These are phyloP conservation scores for Pachypsylla venusta DNA, from an alignment of 1,140 invertebrate species.

Conservation along the genomic window DNA sequence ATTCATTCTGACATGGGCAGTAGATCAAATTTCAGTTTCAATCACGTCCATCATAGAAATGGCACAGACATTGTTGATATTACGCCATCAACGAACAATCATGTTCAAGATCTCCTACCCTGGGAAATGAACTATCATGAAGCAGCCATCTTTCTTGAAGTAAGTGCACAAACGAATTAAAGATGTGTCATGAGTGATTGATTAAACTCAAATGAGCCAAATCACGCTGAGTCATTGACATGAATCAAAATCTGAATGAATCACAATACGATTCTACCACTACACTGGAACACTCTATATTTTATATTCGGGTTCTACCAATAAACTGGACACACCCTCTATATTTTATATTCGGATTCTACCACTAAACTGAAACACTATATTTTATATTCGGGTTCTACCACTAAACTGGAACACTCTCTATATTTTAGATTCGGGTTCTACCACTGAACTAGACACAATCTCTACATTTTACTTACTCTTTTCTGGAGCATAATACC, in stretches of 20 bases:
- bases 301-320: too few relatives aligned
- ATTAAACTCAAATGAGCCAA: too few relatives aligned
- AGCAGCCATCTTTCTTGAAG: conserved; percentile 71
- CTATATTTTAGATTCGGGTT: conserved; percentile 14
- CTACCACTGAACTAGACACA: too few relatives aligned
- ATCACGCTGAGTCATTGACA: too few relatives aligned
- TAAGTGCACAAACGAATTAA: too few relatives aligned
- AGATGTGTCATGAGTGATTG: too few relatives aligned
- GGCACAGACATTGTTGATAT: conserved; percentile 29
- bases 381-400: conserved; percentile 19
- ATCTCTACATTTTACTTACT: too few relatives aligned
- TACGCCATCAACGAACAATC: conserved; percentile 33
- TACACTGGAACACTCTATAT: too few relatives aligned
- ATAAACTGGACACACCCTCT: too few relatives aligned
- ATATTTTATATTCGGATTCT: too few relatives aligned
- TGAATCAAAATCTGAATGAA: too few relatives aligned
- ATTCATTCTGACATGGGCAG: conserved; percentile 31
- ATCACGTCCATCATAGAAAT: conserved; percentile 23
- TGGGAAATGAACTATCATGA: conserved; percentile 88
- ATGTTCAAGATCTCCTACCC: conserved; percentile 35
- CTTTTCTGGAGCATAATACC: conserved; percentile 57
- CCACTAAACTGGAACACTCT: conserved; percentile 2
- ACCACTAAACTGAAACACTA: background rate
- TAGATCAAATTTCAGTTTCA: conserved; percentile 27
- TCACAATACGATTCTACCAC: too few relatives aligned